Conservation (phyloP, 2,888 invertebrate genomes). For the Venustoraphidia nigricollis region DNA sequence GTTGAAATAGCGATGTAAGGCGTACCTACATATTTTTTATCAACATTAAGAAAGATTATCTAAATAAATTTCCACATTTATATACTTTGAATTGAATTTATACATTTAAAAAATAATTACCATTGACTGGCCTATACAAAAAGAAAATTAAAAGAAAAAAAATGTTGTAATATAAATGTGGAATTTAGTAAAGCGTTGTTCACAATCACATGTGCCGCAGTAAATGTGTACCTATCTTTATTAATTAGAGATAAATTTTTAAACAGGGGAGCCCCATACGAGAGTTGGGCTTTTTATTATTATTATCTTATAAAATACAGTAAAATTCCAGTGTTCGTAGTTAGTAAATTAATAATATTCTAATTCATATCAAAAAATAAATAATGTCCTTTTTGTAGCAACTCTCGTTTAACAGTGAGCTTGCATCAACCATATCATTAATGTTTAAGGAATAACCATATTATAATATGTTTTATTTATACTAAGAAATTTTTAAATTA, state of each 20-base stretch:
- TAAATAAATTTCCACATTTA: background rate
- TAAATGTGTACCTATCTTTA: conserved; percentile 16
- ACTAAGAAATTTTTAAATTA: background rate
- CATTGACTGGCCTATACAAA: too few relatives aligned
- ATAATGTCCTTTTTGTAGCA: conserved; percentile 9
- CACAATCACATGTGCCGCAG: conserved; percentile 23
- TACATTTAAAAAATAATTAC: conserved; percentile 1
- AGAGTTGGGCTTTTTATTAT: conserved; percentile 11
- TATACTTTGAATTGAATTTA: conserved; percentile 3
- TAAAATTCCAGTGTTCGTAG: conserved; percentile 18
- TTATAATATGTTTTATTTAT: background rate
- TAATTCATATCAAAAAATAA: conserved; percentile 18
- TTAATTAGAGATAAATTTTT: conserved; percentile 8
- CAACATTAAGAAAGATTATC: background rate
- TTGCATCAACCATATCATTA: conserved; percentile 11
- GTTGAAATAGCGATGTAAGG: too few relatives aligned
- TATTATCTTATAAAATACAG: background rate
- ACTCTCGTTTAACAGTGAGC: conserved; percentile 8
- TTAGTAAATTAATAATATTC: conserved; percentile 22
- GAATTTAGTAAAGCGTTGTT: conserved; percentile 7
- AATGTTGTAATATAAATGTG: too few relatives aligned
- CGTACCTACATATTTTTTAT: too few relatives aligned
- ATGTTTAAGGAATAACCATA: conserved; percentile 6
- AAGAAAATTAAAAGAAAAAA: too few relatives aligned
- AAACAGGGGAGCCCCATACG: conserved; percentile 13